These are phyloP conservation scores for Actinia tenebrosa DNA, from an alignment of 64 coral and sea anemone species.

Conservation along the genomic window DNA sequence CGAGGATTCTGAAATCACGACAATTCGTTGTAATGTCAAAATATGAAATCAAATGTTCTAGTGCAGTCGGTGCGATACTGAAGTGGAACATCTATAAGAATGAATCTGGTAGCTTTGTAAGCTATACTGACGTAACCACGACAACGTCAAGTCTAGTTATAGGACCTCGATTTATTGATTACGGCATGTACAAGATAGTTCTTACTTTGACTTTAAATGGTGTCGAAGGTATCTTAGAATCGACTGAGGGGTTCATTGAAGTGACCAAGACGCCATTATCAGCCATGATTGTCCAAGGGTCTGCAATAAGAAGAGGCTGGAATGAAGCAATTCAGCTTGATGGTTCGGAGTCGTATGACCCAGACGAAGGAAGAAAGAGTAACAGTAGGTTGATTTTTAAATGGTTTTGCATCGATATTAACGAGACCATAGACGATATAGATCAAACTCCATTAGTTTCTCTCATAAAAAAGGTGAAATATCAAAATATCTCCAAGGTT, in stretches of 20 bases:
- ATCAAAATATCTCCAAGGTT: neutral
- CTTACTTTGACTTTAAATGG: constrained; percentile 32
- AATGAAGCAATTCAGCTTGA: constrained; percentile 38
- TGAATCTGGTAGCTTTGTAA: constrained; percentile 5
- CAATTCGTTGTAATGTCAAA: constrained; percentile 26
- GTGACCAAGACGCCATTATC: constrained; percentile 47
- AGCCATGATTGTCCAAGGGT: constrained; percentile 47
- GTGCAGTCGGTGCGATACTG: constrained; percentile 22
- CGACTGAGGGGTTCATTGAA: constrained; percentile 46
- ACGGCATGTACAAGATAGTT: constrained; percentile 45
- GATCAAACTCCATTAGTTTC: neutral
- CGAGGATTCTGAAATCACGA: constrained; percentile 13
- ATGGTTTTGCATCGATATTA: constrained; percentile 46
- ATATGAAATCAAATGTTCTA: constrained; percentile 21
- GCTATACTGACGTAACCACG: neutral
- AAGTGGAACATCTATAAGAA: constrained; percentile 30
- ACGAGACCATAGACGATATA: neutral
- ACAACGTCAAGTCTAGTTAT: constrained; percentile 32
- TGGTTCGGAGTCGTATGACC: constrained; percentile 57
- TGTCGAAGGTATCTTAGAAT: constrained; percentile 31
- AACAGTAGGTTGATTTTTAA: constrained; percentile 37
- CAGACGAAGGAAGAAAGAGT: constrained; percentile 6
- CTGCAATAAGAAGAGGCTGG: constrained; percentile 47
- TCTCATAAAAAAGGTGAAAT: neutral
- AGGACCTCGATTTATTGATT: constrained; percentile 21